These are phyloP conservation scores for Oryzias melastigma DNA, from an alignment of 2,113 vertebrate genomes.

Conservation along the genomic window DNA sequence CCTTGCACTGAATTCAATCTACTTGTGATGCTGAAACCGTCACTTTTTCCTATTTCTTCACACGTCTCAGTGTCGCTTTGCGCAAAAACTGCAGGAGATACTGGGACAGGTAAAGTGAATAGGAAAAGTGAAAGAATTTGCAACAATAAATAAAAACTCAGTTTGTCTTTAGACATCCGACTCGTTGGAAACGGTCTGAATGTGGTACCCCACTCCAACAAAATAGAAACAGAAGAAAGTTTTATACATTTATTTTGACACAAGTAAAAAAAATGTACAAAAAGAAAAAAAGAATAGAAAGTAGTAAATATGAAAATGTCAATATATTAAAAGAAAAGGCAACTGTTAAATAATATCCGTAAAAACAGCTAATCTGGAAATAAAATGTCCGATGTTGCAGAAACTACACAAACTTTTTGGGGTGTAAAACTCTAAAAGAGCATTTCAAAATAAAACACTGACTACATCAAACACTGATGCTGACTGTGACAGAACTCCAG, in stretches of 20 bases:
- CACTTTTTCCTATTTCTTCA: no score
- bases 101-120: no score
- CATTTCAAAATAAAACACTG: slow-evolving; percentile 20
- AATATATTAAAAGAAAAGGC: slow-evolving; percentile 66
- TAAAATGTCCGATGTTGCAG: slow-evolving; percentile 28
- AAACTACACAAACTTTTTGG: slow-evolving; percentile 15
- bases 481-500: slow-evolving; percentile 15
- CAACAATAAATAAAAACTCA: no score
- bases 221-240: no score
- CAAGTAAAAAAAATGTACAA: slow-evolving; percentile 78
- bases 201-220: no score
- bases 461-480: slow-evolving; percentile 28
- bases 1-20: no score
- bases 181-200: no score
- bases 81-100: no score
- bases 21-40: no score
- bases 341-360: slow-evolving; percentile 58
- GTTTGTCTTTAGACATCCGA: no score
- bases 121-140: no score
- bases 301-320: slow-evolving; percentile 67
- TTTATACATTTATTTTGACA: slow-evolving; percentile 66
- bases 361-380: slow-evolving; percentile 37
- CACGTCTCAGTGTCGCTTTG: no score
- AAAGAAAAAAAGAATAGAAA: slow-evolving; percentile 75
- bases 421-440: slow-evolving; percentile 4